These are phyloP conservation scores for Dendrolimus kikuchii DNA, from an alignment of 1,140 invertebrate genomes.

Conservation along the genomic window DNA sequence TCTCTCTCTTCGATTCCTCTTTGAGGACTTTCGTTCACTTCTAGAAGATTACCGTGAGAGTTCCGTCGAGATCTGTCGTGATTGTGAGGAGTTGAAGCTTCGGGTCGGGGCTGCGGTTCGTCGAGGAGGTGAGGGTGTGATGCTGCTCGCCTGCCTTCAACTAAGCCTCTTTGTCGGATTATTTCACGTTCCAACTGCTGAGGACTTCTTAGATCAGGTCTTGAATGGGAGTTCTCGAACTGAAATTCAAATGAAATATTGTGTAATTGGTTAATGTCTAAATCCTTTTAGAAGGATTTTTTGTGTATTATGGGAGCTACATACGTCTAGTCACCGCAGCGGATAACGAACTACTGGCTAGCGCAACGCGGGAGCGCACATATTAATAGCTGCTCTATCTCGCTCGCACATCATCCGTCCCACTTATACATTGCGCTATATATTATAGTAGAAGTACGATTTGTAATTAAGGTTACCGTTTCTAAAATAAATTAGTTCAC, in stretches of 20 bases:
- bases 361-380: no score
- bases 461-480: no score
- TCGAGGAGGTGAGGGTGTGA: conserved; percentile 79
- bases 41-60: conserved; percentile 73
- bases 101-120: conserved; percentile 63
- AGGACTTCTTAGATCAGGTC: conserved; percentile 69
- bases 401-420: no score
- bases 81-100: conserved; percentile 44
- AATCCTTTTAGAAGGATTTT: no score
- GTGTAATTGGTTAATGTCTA: conserved; percentile 1
- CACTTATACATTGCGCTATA: no score
- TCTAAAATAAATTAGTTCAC: no score
- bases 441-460: no score
- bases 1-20: conserved; percentile 64
- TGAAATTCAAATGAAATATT: conserved; percentile 23
- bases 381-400: no score
- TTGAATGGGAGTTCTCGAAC: conserved; percentile 59
- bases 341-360: no score
- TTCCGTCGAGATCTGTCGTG: conserved; percentile 66
- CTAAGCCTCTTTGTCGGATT: conserved; percentile 66
- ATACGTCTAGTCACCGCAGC: no score
- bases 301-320: no score
- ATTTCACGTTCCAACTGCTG: conserved; percentile 75
- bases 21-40: conserved; percentile 43
- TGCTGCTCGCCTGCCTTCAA: conserved; percentile 72